These are phyloP conservation scores for Acanthornis magna DNA, from an alignment of 2,797 vertebrate species.

Conservation along the genomic window DNA sequence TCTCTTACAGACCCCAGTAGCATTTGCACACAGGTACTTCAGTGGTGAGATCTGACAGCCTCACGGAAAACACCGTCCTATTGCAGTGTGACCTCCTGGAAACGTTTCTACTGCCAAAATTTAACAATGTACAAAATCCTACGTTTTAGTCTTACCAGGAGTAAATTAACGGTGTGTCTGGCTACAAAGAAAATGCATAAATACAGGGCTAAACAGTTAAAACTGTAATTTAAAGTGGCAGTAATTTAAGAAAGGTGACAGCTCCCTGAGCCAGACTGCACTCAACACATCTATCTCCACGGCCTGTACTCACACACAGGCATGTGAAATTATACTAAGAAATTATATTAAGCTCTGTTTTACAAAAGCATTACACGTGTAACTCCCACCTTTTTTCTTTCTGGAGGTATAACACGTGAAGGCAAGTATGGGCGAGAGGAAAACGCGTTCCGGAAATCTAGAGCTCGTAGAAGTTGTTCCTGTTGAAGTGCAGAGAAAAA, in stretches of 20 bases:
- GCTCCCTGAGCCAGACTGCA: rapidly evolving
- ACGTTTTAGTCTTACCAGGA: not conserved
- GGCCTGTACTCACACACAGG: rapidly evolving
- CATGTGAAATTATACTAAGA: too few relatives aligned
- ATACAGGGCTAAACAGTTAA: not conserved
- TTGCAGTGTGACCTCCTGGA: not conserved
- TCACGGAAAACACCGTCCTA: rapidly evolving
- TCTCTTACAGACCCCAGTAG: rapidly evolving
- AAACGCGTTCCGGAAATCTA: slow-evolving; percentile 87
- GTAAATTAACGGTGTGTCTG: rapidly evolving
- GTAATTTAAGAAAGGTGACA: not conserved
- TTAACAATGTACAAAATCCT: rapidly evolving
- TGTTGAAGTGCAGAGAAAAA: not conserved
- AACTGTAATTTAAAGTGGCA: not conserved
- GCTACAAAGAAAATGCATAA: too few relatives aligned
- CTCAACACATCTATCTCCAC: rapidly evolving
- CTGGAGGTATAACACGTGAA: slow-evolving; percentile 74
- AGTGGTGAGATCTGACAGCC: not conserved
- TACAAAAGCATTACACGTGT: rapidly evolving
- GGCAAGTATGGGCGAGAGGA: slow-evolving; percentile 83
- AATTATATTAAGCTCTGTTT: too few relatives aligned
- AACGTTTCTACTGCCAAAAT: not conserved
- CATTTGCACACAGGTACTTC: not conserved
- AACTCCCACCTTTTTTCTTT: slow-evolving; percentile 77
- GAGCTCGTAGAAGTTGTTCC: slow-evolving; percentile 77